Conservation (phyloP, 1,140 invertebrate genomes). For the Calliphora vicina region DNA sequence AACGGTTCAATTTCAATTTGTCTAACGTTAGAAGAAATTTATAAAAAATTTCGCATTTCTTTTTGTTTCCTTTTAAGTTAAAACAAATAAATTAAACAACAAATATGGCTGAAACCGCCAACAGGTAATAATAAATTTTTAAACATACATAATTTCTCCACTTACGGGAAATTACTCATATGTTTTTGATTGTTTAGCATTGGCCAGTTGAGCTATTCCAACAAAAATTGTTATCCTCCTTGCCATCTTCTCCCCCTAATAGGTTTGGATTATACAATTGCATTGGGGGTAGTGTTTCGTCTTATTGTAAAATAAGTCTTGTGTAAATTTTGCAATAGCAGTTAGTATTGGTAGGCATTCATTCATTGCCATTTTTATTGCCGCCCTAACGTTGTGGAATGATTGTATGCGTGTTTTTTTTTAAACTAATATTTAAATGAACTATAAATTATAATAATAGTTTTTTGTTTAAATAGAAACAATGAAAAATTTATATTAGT, state of each 20-base stretch:
- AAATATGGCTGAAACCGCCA: slow-evolving; percentile 14
- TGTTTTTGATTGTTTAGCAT: not conserved
- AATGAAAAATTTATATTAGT: too few relatives aligned
- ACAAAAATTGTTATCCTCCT: not conserved
- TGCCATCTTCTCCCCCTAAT: not conserved
- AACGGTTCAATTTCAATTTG: not conserved
- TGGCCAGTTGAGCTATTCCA: not conserved
- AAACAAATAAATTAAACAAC: not conserved
- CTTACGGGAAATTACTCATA: not conserved
- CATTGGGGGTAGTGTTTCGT: not conserved
- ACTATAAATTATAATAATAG: too few relatives aligned
- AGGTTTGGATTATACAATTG: not conserved
- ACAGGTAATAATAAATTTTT: slow-evolving; percentile 14
- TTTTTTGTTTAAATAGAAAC: too few relatives aligned
- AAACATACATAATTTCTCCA: slow-evolving; percentile 11
- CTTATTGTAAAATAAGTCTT: too few relatives aligned
- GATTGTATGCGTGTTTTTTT: too few relatives aligned
- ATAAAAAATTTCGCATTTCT: not conserved
- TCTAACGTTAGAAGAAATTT: not conserved
- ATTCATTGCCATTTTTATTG: too few relatives aligned
- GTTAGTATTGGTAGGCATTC: too few relatives aligned
- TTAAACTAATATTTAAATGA: too few relatives aligned
- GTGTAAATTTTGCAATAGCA: too few relatives aligned
- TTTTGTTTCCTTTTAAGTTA: too few relatives aligned
- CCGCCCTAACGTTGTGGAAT: too few relatives aligned